Evolutionary conservation across 2,113 vertebrate species (phyloP).

Genomic region (Oxyruncus cristatus): DNA sequence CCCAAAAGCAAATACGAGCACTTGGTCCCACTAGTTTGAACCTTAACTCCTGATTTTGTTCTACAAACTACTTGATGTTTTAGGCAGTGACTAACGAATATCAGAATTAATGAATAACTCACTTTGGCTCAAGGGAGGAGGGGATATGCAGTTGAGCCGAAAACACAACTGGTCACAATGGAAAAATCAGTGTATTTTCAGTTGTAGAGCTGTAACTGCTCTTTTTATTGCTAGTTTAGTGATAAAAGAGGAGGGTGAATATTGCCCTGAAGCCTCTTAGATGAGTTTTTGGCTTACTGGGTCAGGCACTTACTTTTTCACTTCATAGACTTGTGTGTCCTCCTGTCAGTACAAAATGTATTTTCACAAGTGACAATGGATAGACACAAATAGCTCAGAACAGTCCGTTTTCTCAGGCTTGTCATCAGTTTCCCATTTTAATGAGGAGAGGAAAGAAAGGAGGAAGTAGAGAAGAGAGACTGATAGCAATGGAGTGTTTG

Average conservation of each 20-base stretch:
- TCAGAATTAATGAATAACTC: constrained; percentile 81
- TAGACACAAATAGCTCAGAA: neutral
- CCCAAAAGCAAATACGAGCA: neutral
- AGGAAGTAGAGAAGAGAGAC: neutral
- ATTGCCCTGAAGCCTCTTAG: neutral
- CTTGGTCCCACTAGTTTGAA: constrained; percentile 31
- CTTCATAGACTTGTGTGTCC: neutral
- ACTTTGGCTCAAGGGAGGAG: constrained; percentile 41
- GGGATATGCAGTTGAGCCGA: neutral
- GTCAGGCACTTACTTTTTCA: neutral
- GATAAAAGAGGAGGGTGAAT: neutral
- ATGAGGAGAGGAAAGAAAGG: neutral
- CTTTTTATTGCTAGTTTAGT: neutral
- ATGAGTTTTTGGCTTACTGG: neutral
- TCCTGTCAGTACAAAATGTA: neutral
- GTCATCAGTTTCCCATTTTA: neutral
- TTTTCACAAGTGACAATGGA: neutral
- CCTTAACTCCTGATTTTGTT: constrained; percentile 69
- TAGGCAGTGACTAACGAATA: constrained; percentile 64
- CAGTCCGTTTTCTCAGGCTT: neutral
- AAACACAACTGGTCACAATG: neutral
- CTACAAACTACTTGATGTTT: constrained; percentile 71
- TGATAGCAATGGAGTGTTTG: neutral
- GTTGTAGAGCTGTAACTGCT: neutral
- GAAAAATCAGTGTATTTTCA: constrained; percentile 8